Conservation (phyloP, 2,797 vertebrate species). For the Peromyscus attwateri region DNA sequence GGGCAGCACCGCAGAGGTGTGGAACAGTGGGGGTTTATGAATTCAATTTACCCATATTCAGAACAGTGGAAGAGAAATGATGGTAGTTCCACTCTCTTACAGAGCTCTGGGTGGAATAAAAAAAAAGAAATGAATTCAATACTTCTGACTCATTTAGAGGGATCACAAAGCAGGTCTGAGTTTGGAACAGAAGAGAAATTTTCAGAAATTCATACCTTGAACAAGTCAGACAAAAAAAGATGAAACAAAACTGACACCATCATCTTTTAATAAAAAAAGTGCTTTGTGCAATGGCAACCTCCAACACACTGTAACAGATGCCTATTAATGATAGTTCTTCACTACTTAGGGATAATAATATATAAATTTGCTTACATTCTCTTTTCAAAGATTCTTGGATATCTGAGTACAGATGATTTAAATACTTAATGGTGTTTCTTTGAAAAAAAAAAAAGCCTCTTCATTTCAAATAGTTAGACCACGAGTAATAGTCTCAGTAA, state of each 20-base stretch:
- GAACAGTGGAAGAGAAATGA: constrained; percentile 71
- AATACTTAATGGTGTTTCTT: constrained; percentile 40
- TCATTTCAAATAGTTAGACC: not conserved
- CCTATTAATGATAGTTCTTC: constrained; percentile 9
- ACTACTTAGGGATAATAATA: constrained; percentile 46
- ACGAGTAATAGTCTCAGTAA: constrained; percentile 45
- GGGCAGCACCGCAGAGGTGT: constrained; percentile 56
- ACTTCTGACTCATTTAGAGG: constrained; percentile 55
- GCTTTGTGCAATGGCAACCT: not conserved
- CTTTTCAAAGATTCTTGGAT: constrained; percentile 42
- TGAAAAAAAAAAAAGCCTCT: constrained; percentile 45
- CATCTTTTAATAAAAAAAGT: not conserved
- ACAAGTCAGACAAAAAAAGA: constrained; percentile 47
- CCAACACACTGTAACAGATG: not conserved
- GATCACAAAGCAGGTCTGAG: constrained; percentile 34
- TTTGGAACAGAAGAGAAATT: not conserved
- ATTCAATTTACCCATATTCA: constrained; percentile 83
- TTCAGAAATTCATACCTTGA: constrained; percentile 50
- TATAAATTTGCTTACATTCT: not conserved
- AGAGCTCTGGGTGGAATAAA: constrained; percentile 28
- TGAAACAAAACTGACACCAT: constrained; percentile 20
- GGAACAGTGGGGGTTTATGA: constrained; percentile 69
- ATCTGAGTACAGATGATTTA: constrained; percentile 51
- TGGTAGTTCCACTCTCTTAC: not conserved
- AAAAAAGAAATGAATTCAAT: constrained; percentile 62